Evolutionary conservation across 2,797 vertebrate species (phyloP), one percentile per base, ranked within the genome.

Genomic region (Clarias pachynema): DNA sequence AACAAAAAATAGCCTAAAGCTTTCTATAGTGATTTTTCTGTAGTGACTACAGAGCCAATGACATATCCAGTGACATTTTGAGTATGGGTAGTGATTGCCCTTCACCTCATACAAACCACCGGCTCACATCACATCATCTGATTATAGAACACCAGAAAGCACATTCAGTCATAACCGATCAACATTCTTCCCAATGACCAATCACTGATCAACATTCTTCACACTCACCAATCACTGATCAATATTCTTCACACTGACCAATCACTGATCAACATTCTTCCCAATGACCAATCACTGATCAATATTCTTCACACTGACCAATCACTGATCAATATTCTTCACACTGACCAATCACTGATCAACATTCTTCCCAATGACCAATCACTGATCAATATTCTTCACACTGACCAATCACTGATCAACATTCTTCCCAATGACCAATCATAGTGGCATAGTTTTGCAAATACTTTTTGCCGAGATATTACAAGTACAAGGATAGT

Each of bases 111-210:
- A 73, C 24, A 73, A 15, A 57, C 14, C 26, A 22, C 15, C 8
- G 31, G 73, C 56, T 75, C 15, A 75, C 73, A 75, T 75, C 15
- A 75, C 73, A 56, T 29, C 7, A 20, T 29, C 73, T 75, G 73
- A 16, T 22, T 75, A 10, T 75, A 57, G 0, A 0, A 57, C 1
- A 2, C 12, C n/a, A 10, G 16, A 49, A 6, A 75, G 49, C 26
- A 31, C 6, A 40, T 29, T 20, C 5, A 53, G 14, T 26, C 1
- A 26, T 62, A 20, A 62, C n/a, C 15, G 63, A 65, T 65, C n/a
- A 65, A 20, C 18, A 7, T 20, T 59, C 5, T 22, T 6, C 18
- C 5, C 12, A 65, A 0, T 29, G 26, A 65, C 63, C 63, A 65
- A 65, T 8, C 59, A 60, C n/a, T 65, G 62, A 65, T 65, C n/a